Evolutionary conservation across 2,113 vertebrate genomes (phyloP).

Genomic region (Ranitomeya imitator): DNA sequence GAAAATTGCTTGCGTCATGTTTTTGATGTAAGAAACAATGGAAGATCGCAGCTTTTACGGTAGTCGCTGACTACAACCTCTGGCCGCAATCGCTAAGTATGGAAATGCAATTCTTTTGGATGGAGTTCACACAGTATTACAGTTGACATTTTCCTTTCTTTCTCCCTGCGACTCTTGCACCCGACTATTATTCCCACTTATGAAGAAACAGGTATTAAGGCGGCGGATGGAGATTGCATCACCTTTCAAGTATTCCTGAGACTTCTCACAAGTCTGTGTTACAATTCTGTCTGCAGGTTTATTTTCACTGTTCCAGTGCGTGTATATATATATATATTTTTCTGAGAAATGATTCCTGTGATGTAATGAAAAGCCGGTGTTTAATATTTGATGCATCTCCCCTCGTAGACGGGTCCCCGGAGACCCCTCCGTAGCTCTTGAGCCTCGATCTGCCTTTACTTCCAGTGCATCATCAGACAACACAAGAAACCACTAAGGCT

Average conservation of each 20-base stretch:
- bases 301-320: slow-evolving; percentile 12
- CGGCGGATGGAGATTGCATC: neutral
- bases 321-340: slow-evolving; percentile 14
- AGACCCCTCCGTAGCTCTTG: slow-evolving; percentile 15
- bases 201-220: slow-evolving; percentile 31
- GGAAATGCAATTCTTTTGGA: slow-evolving; percentile 42
- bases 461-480: neutral
- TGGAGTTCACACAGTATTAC: slow-evolving; percentile 23
- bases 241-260: slow-evolving; percentile 24
- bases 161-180: slow-evolving; percentile 30
- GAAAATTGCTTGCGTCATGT: neutral
- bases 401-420: slow-evolving; percentile 60
- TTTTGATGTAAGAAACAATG: neutral
- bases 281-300: slow-evolving; percentile 18
- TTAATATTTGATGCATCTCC: slow-evolving; percentile 52
- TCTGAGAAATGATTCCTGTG: slow-evolving; percentile 32
- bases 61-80: neutral
- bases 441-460: neutral
- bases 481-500: neutral
- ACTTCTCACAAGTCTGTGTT: slow-evolving; percentile 9
- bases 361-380: slow-evolving; percentile 53
- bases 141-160: slow-evolving; percentile 51
- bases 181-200: slow-evolving; percentile 39
- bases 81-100: slow-evolving; percentile 7
- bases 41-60: neutral